Evolutionary conservation across 1,140 invertebrate genomes (phyloP), one percentile per base, ranked within the genome.

Genomic region (Neodiprion lecontei): DNA sequence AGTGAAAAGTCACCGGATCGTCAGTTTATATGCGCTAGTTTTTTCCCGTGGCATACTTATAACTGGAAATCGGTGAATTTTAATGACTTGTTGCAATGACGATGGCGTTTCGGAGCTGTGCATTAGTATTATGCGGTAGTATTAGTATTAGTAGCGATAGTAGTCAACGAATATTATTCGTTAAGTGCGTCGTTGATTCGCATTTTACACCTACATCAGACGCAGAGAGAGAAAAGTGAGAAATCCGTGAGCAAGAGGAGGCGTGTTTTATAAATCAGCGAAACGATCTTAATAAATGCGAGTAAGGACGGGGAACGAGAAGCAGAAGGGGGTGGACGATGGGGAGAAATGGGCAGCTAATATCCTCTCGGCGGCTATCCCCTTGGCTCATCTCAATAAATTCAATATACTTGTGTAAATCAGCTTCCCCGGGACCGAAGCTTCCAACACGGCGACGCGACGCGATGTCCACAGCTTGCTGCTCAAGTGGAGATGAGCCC

Each of bases 371-470:
- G 85, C 81, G 83, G 86, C 85, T 89, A 88, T 89, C 87, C 86
- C 53, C 83, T 81, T 83, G 82, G 86, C 87, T 89, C 87, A 88
- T 88, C 87, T 88, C 87, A 88, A 89, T 89, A 89, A 89, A 89
- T 89, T 89, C 87, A 88, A 89, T 89, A 89, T 88, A 89, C 85
- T 87, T 87, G 86, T 87, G 84, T 85, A 87, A 88, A 88, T 88
- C 85, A 84, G 78, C 74, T 77, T 75, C 77, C 81, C 76, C 75
- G 73, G 53, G 67, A 49, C 72, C 73, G 61, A 53, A 17, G 71
- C 70, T 28, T 40, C 61, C 28, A 40, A 40, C 28, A 67, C 68
- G 50, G 66, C 66, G 70, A 40, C 71, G 74, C 65, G 47, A 68
- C 47, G 23, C 76, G 53, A 53, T 70, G 28, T 40, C 28, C 28